Conservation (phyloP, 2,797 vertebrate species). For the Scomberomorus guttatus region DNA sequence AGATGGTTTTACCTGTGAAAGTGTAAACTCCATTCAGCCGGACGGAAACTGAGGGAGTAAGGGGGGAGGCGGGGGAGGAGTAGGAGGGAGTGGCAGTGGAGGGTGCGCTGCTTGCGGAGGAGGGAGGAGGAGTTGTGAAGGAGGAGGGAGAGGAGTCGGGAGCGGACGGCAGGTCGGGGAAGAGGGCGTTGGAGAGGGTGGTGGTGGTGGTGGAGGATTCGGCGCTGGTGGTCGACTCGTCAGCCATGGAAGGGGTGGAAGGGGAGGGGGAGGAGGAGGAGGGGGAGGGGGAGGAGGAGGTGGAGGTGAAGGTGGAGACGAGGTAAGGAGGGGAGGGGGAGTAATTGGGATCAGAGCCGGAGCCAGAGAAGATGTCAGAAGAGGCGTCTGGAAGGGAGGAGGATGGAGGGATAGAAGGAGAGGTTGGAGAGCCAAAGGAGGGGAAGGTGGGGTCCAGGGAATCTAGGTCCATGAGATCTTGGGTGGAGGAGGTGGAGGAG, state of each 20-base stretch:
- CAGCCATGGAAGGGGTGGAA: slow-evolving; percentile 22
- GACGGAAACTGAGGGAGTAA: slow-evolving; percentile 81
- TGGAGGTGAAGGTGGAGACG: background rate
- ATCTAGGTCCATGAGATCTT: slow-evolving; percentile 53
- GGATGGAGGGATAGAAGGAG: background rate
- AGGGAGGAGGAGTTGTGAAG: background rate
- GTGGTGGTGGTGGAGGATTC: slow-evolving; percentile 43
- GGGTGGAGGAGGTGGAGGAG: background rate
- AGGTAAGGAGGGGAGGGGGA: slow-evolving; percentile 11
- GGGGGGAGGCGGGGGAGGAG: slow-evolving; percentile 53
- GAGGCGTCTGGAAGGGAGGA: slow-evolving; percentile 5
- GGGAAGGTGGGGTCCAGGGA: slow-evolving; percentile 1
- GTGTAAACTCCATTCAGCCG: slow-evolving; percentile 84
- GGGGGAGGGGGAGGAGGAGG: background rate
- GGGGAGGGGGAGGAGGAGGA: background rate
- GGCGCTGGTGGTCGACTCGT: slow-evolving; percentile 7
- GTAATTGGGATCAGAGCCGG: slow-evolving; percentile 13
- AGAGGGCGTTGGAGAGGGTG: slow-evolving; percentile 72
- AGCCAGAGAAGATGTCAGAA: slow-evolving; percentile 1
- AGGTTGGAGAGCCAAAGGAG: slow-evolving; percentile 6
- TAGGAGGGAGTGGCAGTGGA: slow-evolving; percentile 56
- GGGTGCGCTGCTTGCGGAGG: slow-evolving; percentile 36
- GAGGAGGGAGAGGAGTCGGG: slow-evolving; percentile 43
- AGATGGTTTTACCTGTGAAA: slow-evolving; percentile 85
- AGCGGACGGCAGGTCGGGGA: slow-evolving; percentile 56